Conservation (phyloP, 2,888 invertebrate species). For the Epistrophe grossulariae region DNA sequence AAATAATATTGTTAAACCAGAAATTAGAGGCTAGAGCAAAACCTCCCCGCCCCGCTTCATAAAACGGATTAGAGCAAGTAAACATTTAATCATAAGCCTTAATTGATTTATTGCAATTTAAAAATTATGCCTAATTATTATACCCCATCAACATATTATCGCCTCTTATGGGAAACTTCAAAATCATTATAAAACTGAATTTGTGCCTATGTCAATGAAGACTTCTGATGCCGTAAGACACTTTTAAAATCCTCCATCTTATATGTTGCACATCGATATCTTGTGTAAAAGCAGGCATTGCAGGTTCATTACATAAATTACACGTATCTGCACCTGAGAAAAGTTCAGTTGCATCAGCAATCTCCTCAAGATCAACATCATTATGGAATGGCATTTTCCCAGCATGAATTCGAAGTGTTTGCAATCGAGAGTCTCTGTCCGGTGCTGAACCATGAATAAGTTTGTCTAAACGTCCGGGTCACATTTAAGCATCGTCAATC, state of each 20-base stretch:
- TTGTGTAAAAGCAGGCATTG: constrained; percentile 85
- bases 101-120: constrained; percentile 19
- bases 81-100: neutral
- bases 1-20: too few species aligned
- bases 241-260: constrained; percentile 82
- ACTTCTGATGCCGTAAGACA: constrained; percentile 81
- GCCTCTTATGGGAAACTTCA: constrained; percentile 78
- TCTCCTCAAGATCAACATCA: constrained; percentile 82
- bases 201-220: constrained; percentile 83
- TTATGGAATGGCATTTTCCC: constrained; percentile 83
- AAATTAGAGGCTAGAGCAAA: too few species aligned
- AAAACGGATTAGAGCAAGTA: neutral
- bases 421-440: constrained; percentile 84
- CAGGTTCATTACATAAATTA: constrained; percentile 87
- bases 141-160: constrained; percentile 8
- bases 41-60: too few species aligned
- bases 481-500: constrained; percentile 86
- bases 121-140: neutral
- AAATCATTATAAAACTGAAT: constrained; percentile 83
- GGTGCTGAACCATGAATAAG: constrained; percentile 87
- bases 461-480: constrained; percentile 87
- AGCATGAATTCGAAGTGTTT: constrained; percentile 84
- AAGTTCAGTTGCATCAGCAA: constrained; percentile 84
- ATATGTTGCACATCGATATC: constrained; percentile 82
- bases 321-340: constrained; percentile 88